These are phyloP conservation scores for Archivesica marissinica DNA, from an alignment of 1,140 invertebrate genomes.

Conservation along the genomic window DNA sequence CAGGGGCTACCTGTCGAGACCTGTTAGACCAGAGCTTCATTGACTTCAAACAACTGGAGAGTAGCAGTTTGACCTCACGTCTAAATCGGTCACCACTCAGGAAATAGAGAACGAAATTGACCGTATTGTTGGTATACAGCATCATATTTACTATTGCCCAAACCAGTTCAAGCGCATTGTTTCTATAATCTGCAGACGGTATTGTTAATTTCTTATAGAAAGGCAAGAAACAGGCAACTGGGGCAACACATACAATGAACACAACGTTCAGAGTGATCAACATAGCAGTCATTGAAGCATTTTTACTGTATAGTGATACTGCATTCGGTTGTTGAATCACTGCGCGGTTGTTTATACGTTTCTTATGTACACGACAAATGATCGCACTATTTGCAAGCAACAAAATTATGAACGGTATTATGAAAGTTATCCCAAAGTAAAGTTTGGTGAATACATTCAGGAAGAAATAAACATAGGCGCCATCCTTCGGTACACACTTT, in stretches of 20 bases:
- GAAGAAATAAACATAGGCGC: not conserved
- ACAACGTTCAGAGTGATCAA: constrained; percentile 21
- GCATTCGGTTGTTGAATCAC: not conserved
- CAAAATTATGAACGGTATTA: not conserved
- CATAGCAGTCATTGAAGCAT: not conserved
- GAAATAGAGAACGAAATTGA: constrained; percentile 34
- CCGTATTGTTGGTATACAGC: constrained; percentile 17
- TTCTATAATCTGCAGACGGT: not conserved
- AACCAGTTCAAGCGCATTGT: not conserved
- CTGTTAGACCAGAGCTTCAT: too few species aligned
- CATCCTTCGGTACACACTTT: not conserved
- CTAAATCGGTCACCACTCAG: not conserved
- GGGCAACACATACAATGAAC: constrained; percentile 14
- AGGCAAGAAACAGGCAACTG: not conserved
- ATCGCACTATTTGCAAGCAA: not conserved
- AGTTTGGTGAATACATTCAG: not conserved
- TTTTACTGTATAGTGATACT: not conserved
- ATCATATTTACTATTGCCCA: constrained; percentile 43
- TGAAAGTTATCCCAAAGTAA: not conserved
- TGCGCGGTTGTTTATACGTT: not conserved
- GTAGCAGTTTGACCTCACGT: too few species aligned
- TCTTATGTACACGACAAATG: not conserved
- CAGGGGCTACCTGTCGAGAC: too few species aligned
- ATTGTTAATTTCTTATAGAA: not conserved
- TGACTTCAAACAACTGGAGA: too few species aligned